A percentile compares a stretch with the other conserved stretches of the same genome.
Conservation (phyloP, 2,888 invertebrate genomes). For the Scaptomyza cyrtandrae region DNA sequence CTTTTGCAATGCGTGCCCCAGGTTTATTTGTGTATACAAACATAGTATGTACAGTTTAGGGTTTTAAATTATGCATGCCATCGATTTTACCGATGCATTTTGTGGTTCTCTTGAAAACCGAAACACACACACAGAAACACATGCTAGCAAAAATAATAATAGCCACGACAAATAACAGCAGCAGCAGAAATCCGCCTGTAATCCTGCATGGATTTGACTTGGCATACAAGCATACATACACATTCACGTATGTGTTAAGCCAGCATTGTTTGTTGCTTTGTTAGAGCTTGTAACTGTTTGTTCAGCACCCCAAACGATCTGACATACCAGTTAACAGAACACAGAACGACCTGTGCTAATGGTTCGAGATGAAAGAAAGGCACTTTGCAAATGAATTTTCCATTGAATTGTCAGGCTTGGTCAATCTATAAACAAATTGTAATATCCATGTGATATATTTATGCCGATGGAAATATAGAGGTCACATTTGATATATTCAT, state of each 20-base stretch:
- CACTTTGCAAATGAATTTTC: neutral
- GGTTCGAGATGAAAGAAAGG: neutral
- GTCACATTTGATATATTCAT: neutral
- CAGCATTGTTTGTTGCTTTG: conserved; percentile 8
- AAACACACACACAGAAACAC: conserved; percentile 5
- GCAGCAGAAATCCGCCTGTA: conserved; percentile 61
- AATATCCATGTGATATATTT: too few relatives aligned
- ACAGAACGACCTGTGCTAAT: neutral
- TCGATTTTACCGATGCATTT: conserved; percentile 71
- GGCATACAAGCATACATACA: conserved; percentile 33
- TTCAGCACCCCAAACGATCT: neutral
- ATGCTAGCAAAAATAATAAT: conserved; percentile 58
- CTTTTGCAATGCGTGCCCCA: neutral
- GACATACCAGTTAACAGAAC: neutral
- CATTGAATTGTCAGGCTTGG: neutral
- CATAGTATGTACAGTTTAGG: neutral
- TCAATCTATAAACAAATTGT: neutral
- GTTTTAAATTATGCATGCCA: conserved; percentile 71
- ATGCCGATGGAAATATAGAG: too few relatives aligned
- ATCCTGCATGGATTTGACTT: conserved; percentile 68
- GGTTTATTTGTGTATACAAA: conserved; percentile 8
- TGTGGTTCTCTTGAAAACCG: conserved; percentile 49
- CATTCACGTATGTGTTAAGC: conserved; percentile 6
- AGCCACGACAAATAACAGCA: conserved; percentile 55
- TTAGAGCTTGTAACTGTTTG: neutral